These are phyloP conservation scores for Psilopsiagon aurifrons DNA, from an alignment of 2,113 vertebrate species.

Conservation along the genomic window DNA sequence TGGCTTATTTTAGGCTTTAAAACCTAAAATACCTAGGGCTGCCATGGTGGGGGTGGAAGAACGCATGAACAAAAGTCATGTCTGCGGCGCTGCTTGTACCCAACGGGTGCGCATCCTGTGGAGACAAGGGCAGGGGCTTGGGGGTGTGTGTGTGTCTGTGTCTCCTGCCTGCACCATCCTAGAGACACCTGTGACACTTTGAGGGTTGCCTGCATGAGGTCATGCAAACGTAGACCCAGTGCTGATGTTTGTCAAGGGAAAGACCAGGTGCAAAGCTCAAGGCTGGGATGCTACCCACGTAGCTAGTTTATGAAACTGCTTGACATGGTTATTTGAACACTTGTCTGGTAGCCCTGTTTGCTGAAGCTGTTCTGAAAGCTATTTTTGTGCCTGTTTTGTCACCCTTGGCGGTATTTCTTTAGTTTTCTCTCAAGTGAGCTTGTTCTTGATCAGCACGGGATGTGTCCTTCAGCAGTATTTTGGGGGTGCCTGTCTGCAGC, in stretches of 20 bases:
- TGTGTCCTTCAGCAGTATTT: neutral
- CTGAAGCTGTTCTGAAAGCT: neutral
- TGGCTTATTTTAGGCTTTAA: neutral
- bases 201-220: neutral
- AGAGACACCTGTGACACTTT: neutral
- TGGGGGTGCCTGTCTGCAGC: neutral
- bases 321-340: neutral
- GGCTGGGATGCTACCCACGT: neutral
- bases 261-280: neutral
- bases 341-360: neutral
- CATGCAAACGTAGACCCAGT: rapidly evolving
- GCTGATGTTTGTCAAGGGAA: neutral
- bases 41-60: neutral
- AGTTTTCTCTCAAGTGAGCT: neutral
- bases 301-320: neutral
- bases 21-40: rapidly evolving
- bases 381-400: neutral
- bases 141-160: neutral
- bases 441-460: neutral
- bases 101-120: rapidly evolving
- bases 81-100: neutral
- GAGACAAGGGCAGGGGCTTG: neutral
- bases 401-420: neutral
- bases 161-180: neutral
- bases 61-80: rapidly evolving